Conservation (phyloP, 2,797 vertebrate genomes). For the Crocodylus rhombifer region DNA sequence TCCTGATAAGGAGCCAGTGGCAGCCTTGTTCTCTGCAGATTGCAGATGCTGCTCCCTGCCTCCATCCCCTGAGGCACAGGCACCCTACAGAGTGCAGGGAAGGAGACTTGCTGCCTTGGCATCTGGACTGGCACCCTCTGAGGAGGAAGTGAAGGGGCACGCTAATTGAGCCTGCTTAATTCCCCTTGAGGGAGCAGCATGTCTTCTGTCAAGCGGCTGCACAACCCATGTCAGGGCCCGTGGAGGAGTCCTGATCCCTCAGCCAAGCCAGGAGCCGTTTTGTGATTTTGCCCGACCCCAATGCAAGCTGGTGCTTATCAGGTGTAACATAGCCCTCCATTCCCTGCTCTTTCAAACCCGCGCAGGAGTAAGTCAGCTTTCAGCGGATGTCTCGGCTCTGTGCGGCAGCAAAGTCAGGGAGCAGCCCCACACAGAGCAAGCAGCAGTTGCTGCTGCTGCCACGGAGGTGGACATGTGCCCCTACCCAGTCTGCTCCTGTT, state of each 20-base stretch:
- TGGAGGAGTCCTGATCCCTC: not conserved
- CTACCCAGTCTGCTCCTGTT: constrained; percentile 2
- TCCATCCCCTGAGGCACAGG: not conserved
- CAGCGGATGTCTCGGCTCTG: not conserved
- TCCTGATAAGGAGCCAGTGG: not conserved
- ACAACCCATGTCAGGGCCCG: not conserved
- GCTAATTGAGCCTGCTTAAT: not conserved
- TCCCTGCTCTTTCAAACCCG: not conserved
- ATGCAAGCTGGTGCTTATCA: not conserved
- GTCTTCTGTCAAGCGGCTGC: not conserved
- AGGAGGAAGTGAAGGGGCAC: not conserved
- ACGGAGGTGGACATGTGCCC: not conserved
- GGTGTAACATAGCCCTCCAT: not conserved
- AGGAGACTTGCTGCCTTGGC: not conserved
- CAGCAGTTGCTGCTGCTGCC: not conserved
- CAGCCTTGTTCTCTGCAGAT: not conserved
- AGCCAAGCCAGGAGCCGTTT: not conserved
- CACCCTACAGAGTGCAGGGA: not conserved
- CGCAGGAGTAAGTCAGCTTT: not conserved
- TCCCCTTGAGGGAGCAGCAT: not conserved
- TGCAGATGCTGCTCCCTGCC: not conserved
- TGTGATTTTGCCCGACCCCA: not conserved
- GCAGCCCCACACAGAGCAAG: not conserved
- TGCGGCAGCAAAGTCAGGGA: not conserved
- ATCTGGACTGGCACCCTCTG: not conserved